Evolutionary conservation across 2,888 invertebrate species (phyloP).

Genomic region (Drosophila nr. fundita): DNA sequence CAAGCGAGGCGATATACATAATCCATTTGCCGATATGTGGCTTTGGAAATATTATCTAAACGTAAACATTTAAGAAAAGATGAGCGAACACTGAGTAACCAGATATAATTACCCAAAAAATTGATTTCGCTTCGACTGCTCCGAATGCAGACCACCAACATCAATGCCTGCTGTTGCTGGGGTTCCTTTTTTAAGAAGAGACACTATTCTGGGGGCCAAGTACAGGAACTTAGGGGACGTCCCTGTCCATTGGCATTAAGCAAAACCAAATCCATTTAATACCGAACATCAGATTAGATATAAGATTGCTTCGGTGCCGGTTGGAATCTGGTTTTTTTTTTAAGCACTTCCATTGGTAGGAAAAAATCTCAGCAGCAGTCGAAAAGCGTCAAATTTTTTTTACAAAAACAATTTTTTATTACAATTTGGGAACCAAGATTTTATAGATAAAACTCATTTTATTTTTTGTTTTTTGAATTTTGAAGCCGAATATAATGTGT

Average conservation of each 20-base stretch:
- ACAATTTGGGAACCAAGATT: not conserved
- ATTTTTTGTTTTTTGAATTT: slow-evolving; percentile 23
- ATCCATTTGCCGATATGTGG: not conserved
- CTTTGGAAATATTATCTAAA: not conserved
- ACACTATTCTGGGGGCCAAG: slow-evolving; percentile 20
- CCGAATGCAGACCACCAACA: not conserved
- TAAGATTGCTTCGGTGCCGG: not conserved
- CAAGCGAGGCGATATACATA: slow-evolving; percentile 33
- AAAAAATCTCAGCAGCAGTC: not conserved
- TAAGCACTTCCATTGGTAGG: not conserved
- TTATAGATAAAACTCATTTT: not conserved
- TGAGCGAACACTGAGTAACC: fast-evolving
- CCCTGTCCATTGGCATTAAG: not conserved
- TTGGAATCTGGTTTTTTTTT: slow-evolving; percentile 8
- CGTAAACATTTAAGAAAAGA: not conserved
- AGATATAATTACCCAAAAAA: slow-evolving; percentile 17
- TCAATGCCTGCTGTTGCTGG: not conserved
- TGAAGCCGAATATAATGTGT: slow-evolving; percentile 33
- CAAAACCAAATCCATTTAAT: not conserved
- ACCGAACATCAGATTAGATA: not conserved
- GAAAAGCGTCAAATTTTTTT: not conserved
- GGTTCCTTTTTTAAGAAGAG: not conserved
- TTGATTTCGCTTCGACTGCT: not conserved
- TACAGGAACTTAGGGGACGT: slow-evolving; percentile 10
- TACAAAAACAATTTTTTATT: slow-evolving; percentile 6